Base-by-base conservation (phyloP, 2,888 invertebrate genomes). In the Heliconius erato region DNA sequence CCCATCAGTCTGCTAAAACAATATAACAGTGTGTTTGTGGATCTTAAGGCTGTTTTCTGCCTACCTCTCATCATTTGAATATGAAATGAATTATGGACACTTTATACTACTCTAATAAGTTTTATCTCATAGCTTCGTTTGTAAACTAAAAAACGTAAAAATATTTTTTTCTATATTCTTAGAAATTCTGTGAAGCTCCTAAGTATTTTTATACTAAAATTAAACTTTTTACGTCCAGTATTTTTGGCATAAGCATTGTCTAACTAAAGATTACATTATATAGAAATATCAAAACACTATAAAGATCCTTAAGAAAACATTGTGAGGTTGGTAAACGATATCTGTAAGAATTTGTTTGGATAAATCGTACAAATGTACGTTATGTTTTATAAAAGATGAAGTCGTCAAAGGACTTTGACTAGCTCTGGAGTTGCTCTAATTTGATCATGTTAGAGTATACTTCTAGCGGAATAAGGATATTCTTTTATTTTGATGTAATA, bases 311-410 rank as follows among this genome's bases (percentile, higher is more conserved):
- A n/a, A 59, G n/a, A 35, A 35, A 59, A n/a, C 35, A 32, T 32
- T 59, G 32, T 59, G 74, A 59, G 74, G 32, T 59, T 59, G n/a
- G 59, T n/a, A 74, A 74, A 74, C n/a, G 74, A 59, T 23, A 14
- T 74, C n/a, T 59, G 32, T 59, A 14, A 19, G 74, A 59, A 74
- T n/a, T 59, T n/a, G 4, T 35, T 32, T 59, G 59, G 35, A 35
- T 59, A 74, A 74, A 74, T 35, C 59, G 23, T 59, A 74, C 74
- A 59, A 74, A 74, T 59, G 35, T 35, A 74, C n/a, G 32, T 14
- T 74, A 59, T 74, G 59, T 59, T 74, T 74, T 74, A 35, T n/a
- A 74, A 59, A 74, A 28, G 71, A 44, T 44, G 71, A 40, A 44
- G 44, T 44, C 44, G 26, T 19, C 1, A 32, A 32, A 49, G 32